Evolutionary conservation across 1,140 invertebrate genomes (phyloP), one percentile per base, ranked within the genome.

Genomic region (Hylyphantes graminicola): DNA sequence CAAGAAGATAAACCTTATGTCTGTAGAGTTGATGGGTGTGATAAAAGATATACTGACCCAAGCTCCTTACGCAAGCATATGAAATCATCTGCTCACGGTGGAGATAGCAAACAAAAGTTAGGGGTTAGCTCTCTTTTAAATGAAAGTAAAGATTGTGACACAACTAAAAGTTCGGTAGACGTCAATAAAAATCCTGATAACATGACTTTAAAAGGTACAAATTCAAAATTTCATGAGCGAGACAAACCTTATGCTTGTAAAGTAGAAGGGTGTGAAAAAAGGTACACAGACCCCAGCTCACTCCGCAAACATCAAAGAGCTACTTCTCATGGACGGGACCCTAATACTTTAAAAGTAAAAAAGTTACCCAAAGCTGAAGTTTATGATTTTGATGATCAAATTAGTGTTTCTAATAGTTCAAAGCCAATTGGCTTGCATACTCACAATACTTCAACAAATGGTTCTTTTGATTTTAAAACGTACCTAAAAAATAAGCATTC

Each of bases 191-290:
- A 89, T 98, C 98, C 0, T 99, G 99, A 90, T 7, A 72, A 11
- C 80, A 61, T 19, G 13, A 13, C 35, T 65, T 2, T 53, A 91
- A 97, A 84, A 97, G 97, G 0, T 99, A 99, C 90, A 98, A 99
- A 91, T 97, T 99, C 90, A 97, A 97, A 98, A 87, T 99, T 98
- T 3, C 98, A 99, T 90, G 99, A 97, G 48, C 98, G 97, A 91
- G 95, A 97, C 93, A 96, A 97, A 91, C 96, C 96, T 0, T 98
- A 98, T 89, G 95, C 95, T 0, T 98, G 97, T 87, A 94, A 95
- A 88, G 93, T 96, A n/a, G 90, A 91, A 0, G 95, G 95, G 0
- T 99, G 97, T 88, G 93, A 92, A 0, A 98, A 98, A 90, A 93
- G 96, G 7, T 92, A 99, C 90, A 99, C 97, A 0, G 97, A 99